These are phyloP conservation scores for Aphelenchoides besseyi DNA, from an alignment of 1,140 invertebrate species.

Conservation along the genomic window DNA sequence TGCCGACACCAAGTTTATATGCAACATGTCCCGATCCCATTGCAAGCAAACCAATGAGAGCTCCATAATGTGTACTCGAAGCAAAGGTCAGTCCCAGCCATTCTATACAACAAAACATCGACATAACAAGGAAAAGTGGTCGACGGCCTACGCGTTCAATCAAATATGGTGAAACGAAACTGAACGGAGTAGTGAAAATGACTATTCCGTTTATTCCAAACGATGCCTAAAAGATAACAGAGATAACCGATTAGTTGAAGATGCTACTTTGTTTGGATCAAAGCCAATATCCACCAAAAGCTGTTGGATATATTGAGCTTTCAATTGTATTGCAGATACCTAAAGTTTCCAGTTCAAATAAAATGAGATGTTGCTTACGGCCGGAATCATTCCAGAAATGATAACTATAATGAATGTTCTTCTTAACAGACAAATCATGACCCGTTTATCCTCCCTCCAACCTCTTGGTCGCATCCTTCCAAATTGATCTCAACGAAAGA, in stretches of 20 bases:
- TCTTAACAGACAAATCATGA: no score
- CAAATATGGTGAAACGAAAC: conserved; percentile 4
- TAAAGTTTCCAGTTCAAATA: no score
- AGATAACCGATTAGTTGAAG: no score
- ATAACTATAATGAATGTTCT: background rate
- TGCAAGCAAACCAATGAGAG: background rate
- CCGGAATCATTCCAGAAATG: background rate
- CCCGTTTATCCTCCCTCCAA: no score
- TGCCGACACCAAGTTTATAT: background rate
- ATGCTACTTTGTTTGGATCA: background rate
- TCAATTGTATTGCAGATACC: conserved; percentile 10
- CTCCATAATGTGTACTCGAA: background rate
- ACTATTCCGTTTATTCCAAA: conserved; percentile 3
- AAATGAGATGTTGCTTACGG: no score
- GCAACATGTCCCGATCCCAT: background rate
- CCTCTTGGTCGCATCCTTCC: background rate
- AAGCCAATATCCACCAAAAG: conserved; percentile 1
- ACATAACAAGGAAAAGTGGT: background rate
- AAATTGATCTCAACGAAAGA: background rate
- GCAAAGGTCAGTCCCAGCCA: background rate
- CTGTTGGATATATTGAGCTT: background rate
- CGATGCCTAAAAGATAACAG: no score
- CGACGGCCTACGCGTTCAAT: background rate
- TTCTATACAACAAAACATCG: background rate
- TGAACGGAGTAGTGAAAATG: conserved; percentile 9